Base-by-base conservation (phyloP, 1,140 invertebrate species). In the Papilio polytes region DNA sequence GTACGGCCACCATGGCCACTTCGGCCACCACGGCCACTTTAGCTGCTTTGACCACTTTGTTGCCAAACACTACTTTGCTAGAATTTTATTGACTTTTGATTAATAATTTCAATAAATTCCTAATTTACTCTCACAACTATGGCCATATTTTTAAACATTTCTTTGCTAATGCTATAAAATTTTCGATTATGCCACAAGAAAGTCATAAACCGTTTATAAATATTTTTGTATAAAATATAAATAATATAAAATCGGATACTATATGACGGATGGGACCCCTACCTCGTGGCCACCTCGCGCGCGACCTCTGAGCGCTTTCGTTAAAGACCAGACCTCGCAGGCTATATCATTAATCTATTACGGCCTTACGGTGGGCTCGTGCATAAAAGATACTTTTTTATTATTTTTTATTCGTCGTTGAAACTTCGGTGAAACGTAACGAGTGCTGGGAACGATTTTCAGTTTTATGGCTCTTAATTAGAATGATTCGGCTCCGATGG, bases 331-430 rank as follows among this genome's bases (percentile, higher is more conserved):
- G 89, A 87, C 86, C 89, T 91, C 86, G 86, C 90, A 89, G 87
- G 87, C 90, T 88, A 89, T 92, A 93, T 94, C 92, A 94, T 94
- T 94, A 93, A 94, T 93, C 91, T 94, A 94, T 94, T 94, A 92
- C 90, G 83, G 79, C 81, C 86, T 85, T 87, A 86, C 80, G 87
- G 85, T 87, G 86, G 88, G 86, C 88, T 89, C 85, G 90, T 87
- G 87, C 88, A 90, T 87, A 87, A 87, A 85, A 83, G 85, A 87
- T 85, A 83, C 87, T 86, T 87, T 84, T 85, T 85, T 79, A 72
- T 84, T 84, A 48, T 83, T 85, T 79, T 74, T 85, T 84, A 53
- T 83, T 82, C 78, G 84, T 87, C 85, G 83, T 85, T 85, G 85
- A 74, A 51, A 85, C 82, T 81, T 44, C 86, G 86, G 92, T 94